Percentiles rank a stretch among this genome's conserved stretches.
Conservation (phyloP, 2,888 invertebrate species). For the Scotopteryx bipunctaria region DNA sequence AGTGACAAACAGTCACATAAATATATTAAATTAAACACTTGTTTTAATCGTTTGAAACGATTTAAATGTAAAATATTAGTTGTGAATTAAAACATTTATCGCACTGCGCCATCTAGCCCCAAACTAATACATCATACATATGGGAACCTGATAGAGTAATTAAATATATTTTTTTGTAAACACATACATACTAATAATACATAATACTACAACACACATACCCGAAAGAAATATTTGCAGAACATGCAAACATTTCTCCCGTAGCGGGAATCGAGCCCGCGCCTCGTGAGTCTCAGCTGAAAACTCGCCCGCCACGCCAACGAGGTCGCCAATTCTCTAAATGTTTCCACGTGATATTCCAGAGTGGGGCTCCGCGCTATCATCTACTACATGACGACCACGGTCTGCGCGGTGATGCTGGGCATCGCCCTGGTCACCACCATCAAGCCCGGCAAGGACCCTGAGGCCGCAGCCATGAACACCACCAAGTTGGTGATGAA, state of each 20-base stretch:
- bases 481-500: constrained; percentile 76
- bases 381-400: constrained; percentile 95
- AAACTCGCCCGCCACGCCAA: too few species aligned
- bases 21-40: constrained; percentile 13
- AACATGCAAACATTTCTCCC: too few species aligned
- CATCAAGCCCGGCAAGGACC: constrained; percentile 91
- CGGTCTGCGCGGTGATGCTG: constrained; percentile 94
- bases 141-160: too few species aligned
- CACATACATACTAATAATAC: too few species aligned
- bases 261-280: too few species aligned
- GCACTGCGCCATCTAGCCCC: too few species aligned
- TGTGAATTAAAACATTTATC: constrained; percentile 11
- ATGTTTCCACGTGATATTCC: constrained; percentile 13
- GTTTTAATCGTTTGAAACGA: constrained; percentile 58
- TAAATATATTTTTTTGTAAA: too few species aligned
- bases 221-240: too few species aligned
- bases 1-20: constrained; percentile 11
- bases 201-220: too few species aligned
- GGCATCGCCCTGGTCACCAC: constrained; percentile 95
- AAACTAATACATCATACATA: too few species aligned
- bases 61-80: constrained; percentile 38
- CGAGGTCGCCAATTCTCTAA: neutral
- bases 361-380: constrained; percentile 91
- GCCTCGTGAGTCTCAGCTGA: too few species aligned
- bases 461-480: constrained; percentile 62